Conservation (phyloP, 2,888 invertebrate species). For the Notodonta ziczac region DNA sequence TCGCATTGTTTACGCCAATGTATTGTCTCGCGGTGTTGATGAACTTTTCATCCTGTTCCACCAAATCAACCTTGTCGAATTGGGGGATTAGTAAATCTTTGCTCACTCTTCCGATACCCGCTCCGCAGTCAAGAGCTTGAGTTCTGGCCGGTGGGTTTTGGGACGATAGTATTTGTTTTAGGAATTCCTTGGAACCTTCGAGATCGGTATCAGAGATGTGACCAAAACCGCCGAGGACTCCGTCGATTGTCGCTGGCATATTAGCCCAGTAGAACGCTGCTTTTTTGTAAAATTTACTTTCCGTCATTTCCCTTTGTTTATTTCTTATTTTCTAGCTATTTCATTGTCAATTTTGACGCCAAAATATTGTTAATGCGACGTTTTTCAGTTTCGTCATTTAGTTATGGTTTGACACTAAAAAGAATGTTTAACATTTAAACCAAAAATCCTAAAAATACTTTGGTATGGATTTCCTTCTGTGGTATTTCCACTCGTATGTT, state of each 20-base stretch:
- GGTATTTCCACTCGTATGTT: too few relatives aligned
- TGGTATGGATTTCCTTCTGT: too few relatives aligned
- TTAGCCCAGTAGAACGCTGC: slow-evolving; percentile 94
- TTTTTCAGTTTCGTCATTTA: slow-evolving; percentile 5
- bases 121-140: slow-evolving; percentile 96
- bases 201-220: slow-evolving; percentile 94
- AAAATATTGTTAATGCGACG: slow-evolving; percentile 13
- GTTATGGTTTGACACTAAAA: background rate
- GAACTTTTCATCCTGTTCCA: slow-evolving; percentile 95
- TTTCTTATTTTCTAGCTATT: background rate
- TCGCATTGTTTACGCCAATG: slow-evolving; percentile 69
- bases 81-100: slow-evolving; percentile 91
- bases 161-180: slow-evolving; percentile 78
- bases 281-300: slow-evolving; percentile 86
- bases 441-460: too few relatives aligned
- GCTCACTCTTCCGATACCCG: slow-evolving; percentile 97
- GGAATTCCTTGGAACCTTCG: slow-evolving; percentile 91
- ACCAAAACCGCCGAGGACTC: slow-evolving; percentile 97
- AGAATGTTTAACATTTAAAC: background rate
- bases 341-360: slow-evolving; percentile 15
- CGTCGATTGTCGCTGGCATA: slow-evolving; percentile 94
- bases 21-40: slow-evolving; percentile 87
- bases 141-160: slow-evolving; percentile 83
- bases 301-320: slow-evolving; percentile 41
- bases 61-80: slow-evolving; percentile 94